These are phyloP conservation scores for Tuta absoluta DNA, from an alignment of 2,888 invertebrate genomes.

Conservation along the genomic window DNA sequence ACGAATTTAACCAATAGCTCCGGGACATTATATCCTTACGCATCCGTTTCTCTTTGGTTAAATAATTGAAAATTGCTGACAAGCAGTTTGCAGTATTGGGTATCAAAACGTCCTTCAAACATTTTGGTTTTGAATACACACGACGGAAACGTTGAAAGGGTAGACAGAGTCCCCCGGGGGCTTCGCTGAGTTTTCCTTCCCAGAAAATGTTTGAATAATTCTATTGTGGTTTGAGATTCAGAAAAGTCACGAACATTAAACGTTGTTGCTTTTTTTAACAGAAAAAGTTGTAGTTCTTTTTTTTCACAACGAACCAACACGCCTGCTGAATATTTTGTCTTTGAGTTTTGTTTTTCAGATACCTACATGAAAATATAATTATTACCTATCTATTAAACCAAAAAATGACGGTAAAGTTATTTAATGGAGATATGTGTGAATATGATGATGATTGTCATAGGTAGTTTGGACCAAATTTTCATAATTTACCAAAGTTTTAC, in stretches of 20 bases:
- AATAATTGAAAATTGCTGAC: conserved; percentile 12
- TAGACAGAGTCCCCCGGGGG: neutral
- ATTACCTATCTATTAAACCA: too few species aligned
- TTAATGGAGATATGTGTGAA: too few species aligned
- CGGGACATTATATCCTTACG: conserved; percentile 7
- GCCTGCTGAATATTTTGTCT: neutral
- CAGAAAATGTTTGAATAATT: neutral
- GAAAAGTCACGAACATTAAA: conserved; percentile 3
- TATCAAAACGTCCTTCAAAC: conserved; percentile 5
- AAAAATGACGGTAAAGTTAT: too few species aligned
- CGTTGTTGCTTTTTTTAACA: neutral
- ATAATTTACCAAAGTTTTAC: too few species aligned
- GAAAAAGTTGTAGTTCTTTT: neutral
- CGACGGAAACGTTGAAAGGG: conserved; percentile 13
- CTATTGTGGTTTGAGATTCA: conserved; percentile 6
- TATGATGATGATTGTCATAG: too few species aligned
- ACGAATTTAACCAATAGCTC: neutral
- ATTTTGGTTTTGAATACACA: conserved; percentile 1
- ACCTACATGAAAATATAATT: too few species aligned
- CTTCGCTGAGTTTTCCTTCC: neutral
- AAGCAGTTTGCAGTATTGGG: neutral
- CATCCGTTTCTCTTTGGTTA: conserved; percentile 2
- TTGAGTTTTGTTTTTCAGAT: too few species aligned
- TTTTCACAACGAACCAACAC: neutral
- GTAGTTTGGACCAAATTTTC: too few species aligned